A percentile compares a stretch with the other conserved stretches of the same genome.
phyloP scores from a whole-genome alignment of 2,888 invertebrate genomes.

The Phaedon cochleariae region DNA sequence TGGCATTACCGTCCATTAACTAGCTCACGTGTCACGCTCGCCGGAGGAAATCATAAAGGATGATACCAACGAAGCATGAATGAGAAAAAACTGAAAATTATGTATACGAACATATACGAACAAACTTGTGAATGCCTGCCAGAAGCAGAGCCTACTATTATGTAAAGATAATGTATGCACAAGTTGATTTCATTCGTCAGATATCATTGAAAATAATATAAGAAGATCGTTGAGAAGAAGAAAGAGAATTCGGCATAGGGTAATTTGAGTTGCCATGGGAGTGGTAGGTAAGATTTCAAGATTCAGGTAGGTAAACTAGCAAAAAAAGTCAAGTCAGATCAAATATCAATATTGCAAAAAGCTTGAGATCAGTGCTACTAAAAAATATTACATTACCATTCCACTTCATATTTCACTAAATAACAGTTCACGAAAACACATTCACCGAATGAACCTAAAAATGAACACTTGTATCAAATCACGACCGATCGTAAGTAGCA shows the following conservation, averaged over 20 bases:
- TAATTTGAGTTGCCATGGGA: no score
- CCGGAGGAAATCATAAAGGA: slow-evolving; percentile 18
- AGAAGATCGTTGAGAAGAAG: no score
- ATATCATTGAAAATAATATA: no score
- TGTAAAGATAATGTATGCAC: neutral
- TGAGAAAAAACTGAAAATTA: slow-evolving; percentile 7
- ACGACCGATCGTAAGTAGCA: no score
- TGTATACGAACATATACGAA: no score
- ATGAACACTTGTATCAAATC: neutral
- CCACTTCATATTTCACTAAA: neutral
- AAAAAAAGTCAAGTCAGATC: no score
- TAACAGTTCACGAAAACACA: neutral
- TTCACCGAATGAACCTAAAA: no score
- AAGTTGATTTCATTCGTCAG: neutral
- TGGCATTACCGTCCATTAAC: neutral
- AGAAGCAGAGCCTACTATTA: neutral
- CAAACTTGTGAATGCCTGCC: neutral
- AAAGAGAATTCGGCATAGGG: neutral
- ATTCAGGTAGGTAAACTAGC: no score
- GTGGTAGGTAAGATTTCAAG: no score
- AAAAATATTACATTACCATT: neutral
- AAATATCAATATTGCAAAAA: no score
- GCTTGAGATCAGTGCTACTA: neutral
- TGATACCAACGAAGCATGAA: slow-evolving; percentile 22
- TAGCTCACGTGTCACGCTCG: slow-evolving; percentile 19